Evolutionary conservation across 2,797 vertebrate genomes (phyloP).

Genomic region (Rachycentron canadum): DNA sequence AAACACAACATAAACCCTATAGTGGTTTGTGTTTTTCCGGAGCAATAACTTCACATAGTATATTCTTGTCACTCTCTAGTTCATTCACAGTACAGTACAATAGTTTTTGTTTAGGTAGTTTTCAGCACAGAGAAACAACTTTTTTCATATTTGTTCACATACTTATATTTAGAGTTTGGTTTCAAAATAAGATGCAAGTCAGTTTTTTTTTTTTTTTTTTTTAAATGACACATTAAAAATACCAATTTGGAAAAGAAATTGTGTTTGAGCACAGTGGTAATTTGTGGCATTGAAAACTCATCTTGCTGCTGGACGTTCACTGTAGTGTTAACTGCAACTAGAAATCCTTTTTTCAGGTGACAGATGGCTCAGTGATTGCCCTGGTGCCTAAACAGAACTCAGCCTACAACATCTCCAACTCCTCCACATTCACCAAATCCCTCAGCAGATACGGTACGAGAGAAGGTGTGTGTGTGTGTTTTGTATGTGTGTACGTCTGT

Average conservation of each 20-base stretch:
- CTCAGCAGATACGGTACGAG: conserved; percentile 98
- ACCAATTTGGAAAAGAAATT: neutral
- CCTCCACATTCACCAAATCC: conserved; percentile 98
- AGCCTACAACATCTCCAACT: conserved; percentile 99
- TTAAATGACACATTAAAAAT: neutral
- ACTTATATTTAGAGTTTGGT: neutral
- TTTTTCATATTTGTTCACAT: neutral
- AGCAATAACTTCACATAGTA: neutral
- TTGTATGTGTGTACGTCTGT: conserved; percentile 38
- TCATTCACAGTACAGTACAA: neutral
- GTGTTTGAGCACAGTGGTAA: neutral
- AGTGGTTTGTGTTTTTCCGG: neutral
- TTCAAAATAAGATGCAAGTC: neutral
- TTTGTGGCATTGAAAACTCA: neutral
- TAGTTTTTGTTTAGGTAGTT: neutral
- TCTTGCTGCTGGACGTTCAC: conserved; percentile 5
- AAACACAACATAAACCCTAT: neutral
- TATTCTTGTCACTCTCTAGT: neutral
- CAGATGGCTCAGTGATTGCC: conserved; percentile 95
- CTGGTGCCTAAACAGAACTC: conserved; percentile 99
- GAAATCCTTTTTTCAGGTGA: conserved; percentile 87
- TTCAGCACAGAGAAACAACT: neutral
- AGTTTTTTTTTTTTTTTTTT: neutral
- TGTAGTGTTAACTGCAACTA: conserved; percentile 14
- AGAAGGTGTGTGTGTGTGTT: conserved; percentile 75